phyloP scores from a whole-genome alignment of 2,797 vertebrate genomes.

The Anguilla anguilla region DNA sequence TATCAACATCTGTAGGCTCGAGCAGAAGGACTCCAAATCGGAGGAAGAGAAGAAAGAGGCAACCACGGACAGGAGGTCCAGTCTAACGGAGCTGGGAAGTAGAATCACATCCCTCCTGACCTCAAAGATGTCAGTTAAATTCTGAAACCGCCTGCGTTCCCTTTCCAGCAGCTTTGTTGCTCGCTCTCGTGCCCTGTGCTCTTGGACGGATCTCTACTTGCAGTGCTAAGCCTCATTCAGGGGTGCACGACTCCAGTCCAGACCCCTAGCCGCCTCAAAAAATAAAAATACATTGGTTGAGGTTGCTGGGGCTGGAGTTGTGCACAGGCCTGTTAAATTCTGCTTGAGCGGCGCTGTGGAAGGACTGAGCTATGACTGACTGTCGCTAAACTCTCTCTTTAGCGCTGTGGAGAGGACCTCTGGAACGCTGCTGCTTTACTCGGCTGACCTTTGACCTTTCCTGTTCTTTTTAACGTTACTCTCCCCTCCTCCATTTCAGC shows the following conservation, averaged over 20 bases:
- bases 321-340: not conserved
- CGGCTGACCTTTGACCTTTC: not conserved
- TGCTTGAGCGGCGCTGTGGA: not conserved
- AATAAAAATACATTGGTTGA: not conserved
- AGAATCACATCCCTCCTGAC: constrained; percentile 70
- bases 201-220: not conserved
- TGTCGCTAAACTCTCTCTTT: not conserved
- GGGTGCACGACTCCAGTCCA: constrained; percentile 12
- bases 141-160: not conserved
- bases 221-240: not conserved
- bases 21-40: constrained; percentile 56
- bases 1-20: constrained; percentile 58
- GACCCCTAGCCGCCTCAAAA: not conserved
- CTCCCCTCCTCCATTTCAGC: constrained; percentile 22
- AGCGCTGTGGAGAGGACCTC: not conserved
- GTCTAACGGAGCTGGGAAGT: constrained; percentile 80
- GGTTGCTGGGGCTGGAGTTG: not conserved
- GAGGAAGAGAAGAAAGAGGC: constrained; percentile 65
- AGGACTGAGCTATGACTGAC: not conserved
- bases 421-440: not conserved
- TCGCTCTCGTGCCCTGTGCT: not conserved
- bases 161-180: constrained; percentile 11
- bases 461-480: constrained; percentile 13
- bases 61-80: constrained; percentile 71
- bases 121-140: constrained; percentile 73